Evolutionary conservation across 2,113 vertebrate species (phyloP).

Genomic region (Actenoides lindsayi): DNA sequence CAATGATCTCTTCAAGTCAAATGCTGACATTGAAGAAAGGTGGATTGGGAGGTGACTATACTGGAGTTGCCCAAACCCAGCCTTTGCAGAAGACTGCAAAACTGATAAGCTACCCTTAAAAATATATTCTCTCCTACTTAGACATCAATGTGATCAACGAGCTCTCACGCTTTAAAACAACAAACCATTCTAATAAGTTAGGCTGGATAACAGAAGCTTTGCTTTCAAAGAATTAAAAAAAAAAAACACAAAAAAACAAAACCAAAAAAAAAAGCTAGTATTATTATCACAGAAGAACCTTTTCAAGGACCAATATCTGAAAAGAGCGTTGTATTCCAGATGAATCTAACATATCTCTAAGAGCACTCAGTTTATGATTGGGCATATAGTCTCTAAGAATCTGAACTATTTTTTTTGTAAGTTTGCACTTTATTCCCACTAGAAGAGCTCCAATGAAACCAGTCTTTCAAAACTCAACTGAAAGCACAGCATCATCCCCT

Average conservation of each 20-base stretch:
- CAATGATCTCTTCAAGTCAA: neutral
- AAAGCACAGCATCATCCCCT: neutral
- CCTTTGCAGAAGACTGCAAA: neutral
- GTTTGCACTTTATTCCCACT: neutral
- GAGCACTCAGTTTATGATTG: neutral
- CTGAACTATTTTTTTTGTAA: neutral
- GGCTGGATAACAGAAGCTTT: neutral
- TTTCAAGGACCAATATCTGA: neutral
- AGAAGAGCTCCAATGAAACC: neutral
- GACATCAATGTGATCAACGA: neutral
- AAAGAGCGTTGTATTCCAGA: neutral
- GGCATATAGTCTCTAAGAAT: neutral
- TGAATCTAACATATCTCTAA: neutral
- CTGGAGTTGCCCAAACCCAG: rapidly evolving
- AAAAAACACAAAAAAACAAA: neutral
- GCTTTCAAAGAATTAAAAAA: neutral
- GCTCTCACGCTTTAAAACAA: neutral
- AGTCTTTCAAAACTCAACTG: neutral
- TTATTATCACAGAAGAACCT: neutral
- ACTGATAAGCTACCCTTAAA: neutral
- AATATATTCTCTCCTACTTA: neutral
- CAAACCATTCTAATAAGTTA: neutral
- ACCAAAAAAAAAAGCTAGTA: neutral
- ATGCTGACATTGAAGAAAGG: neutral
- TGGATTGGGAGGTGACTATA: neutral